Conservation (phyloP, 1,140 invertebrate species). For the Archegozetes longisetosus region DNA sequence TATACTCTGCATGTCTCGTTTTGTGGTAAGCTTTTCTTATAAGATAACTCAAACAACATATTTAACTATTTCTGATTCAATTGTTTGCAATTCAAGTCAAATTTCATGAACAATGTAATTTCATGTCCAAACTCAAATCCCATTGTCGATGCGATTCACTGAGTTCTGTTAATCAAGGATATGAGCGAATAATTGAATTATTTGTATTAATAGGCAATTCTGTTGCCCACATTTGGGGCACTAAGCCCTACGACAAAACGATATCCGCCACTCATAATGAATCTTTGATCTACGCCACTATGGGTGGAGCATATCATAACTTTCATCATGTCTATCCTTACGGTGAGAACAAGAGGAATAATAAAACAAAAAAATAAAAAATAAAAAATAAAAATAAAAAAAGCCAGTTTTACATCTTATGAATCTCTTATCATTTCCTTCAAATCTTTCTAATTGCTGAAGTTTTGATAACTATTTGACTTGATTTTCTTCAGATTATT, state of each 20-base stretch:
- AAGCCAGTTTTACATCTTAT: not conserved
- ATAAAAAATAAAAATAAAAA: not conserved
- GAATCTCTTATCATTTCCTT: not conserved
- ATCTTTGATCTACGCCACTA: slow-evolving; percentile 32
- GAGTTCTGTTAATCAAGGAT: no score
- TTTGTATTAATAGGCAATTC: slow-evolving; percentile 63
- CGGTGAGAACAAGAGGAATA: no score
- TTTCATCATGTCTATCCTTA: slow-evolving; percentile 90
- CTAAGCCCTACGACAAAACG: slow-evolving; percentile 37
- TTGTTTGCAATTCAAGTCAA: no score
- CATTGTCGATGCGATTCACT: no score
- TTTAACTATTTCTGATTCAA: no score
- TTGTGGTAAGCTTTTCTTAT: slow-evolving; percentile 21
- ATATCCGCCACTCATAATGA: slow-evolving; percentile 37
- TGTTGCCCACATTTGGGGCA: slow-evolving; percentile 79
- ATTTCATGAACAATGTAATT: no score
- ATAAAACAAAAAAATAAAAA: no score
- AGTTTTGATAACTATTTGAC: slow-evolving; percentile 64
- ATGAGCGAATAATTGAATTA: no score
- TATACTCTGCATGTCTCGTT: slow-evolving; percentile 52
- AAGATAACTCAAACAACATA: not conserved
- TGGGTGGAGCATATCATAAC: slow-evolving; percentile 58
- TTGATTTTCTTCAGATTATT: slow-evolving; percentile 56
- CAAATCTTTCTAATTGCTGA: slow-evolving; percentile 16
- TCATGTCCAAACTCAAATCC: no score